A percentile compares a stretch with the other conserved stretches of the same genome.
Evolutionary conservation across 2,888 invertebrate species (phyloP).

Genomic region (Temnothorax ravouxi): DNA sequence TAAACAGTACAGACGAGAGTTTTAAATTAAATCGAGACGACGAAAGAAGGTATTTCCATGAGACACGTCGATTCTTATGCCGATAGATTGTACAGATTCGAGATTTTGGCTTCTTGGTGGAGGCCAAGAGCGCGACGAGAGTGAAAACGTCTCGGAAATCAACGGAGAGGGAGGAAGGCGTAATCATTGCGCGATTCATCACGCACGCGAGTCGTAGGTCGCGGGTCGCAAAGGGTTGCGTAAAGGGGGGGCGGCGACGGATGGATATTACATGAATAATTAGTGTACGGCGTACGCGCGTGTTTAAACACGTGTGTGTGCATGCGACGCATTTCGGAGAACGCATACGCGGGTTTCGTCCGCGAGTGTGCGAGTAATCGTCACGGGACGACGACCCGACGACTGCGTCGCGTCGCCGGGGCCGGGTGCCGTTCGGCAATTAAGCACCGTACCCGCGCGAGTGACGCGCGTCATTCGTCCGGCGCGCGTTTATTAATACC

Average conservation of each 20-base stretch:
- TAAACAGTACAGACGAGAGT: too few species aligned
- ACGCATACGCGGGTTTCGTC: slow-evolving; percentile 30
- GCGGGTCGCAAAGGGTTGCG: background rate
- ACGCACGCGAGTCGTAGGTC: slow-evolving; percentile 27
- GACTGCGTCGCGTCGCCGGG: background rate
- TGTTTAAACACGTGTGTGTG: background rate
- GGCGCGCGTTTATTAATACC: slow-evolving; percentile 7
- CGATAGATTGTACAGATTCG: background rate
- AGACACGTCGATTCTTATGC: background rate
- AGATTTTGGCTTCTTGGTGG: too few species aligned
- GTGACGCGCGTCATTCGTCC: slow-evolving; percentile 18
- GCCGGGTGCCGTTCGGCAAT: slow-evolving; percentile 38
- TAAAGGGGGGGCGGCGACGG: slow-evolving; percentile 22
- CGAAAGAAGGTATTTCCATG: too few species aligned
- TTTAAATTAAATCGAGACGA: too few species aligned
- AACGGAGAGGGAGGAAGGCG: background rate
- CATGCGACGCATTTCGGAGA: background rate
- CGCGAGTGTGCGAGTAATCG: slow-evolving; percentile 16
- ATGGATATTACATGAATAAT: slow-evolving; percentile 66
- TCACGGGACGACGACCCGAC: slow-evolving; percentile 46
- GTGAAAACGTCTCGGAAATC: background rate
- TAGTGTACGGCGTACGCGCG: slow-evolving; percentile 48
- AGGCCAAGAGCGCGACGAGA: background rate
- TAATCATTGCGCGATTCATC: slow-evolving; percentile 62
- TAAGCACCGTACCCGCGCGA: slow-evolving; percentile 1